Conservation (phyloP, 30 jellyfish, hydroid and myxozoan species). For the Aurelia coerulea region DNA sequence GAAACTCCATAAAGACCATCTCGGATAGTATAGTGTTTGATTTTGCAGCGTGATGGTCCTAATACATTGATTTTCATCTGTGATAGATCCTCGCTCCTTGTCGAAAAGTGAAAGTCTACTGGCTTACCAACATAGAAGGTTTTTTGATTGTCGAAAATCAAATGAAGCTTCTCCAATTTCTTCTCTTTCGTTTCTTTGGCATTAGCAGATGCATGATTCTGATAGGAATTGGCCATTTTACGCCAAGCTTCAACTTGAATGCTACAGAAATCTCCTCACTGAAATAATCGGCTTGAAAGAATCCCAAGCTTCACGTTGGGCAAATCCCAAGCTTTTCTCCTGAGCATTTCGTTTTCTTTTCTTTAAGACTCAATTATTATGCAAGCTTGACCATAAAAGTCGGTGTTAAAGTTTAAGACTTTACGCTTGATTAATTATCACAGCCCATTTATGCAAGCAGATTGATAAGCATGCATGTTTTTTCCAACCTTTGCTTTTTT, state of each 20-base stretch:
- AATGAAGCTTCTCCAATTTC: neutral
- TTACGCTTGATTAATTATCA: neutral
- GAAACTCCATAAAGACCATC: slow-evolving; percentile 70
- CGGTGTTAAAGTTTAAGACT: neutral
- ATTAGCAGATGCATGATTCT: slow-evolving; percentile 45
- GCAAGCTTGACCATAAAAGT: slow-evolving; percentile 41
- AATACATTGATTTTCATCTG: slow-evolving; percentile 53
- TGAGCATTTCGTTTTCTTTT: too few species aligned
- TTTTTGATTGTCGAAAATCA: slow-evolving; percentile 30
- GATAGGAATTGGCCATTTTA: slow-evolving; percentile 24
- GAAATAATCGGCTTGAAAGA: slow-evolving; percentile 18
- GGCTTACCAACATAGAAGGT: slow-evolving; percentile 36
- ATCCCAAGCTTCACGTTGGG: too few species aligned
- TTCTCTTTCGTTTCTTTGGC: slow-evolving; percentile 2
- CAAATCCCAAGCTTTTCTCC: too few species aligned
- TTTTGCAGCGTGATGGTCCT: slow-evolving; percentile 70
- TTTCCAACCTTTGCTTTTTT: neutral
- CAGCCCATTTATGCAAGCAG: too few species aligned
- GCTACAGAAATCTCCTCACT: neutral
- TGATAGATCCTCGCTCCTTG: slow-evolving; percentile 41
- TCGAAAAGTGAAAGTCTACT: slow-evolving; percentile 67
- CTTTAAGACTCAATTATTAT: too few species aligned
- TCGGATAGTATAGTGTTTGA: slow-evolving; percentile 52
- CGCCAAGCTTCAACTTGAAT: too few species aligned
- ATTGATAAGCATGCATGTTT: neutral